Percentiles rank a stretch among this genome's conserved stretches.
Evolutionary conservation across 92 coral and sea anemone species (phyloP).

Genomic region (Palythoa heliodiscus): DNA sequence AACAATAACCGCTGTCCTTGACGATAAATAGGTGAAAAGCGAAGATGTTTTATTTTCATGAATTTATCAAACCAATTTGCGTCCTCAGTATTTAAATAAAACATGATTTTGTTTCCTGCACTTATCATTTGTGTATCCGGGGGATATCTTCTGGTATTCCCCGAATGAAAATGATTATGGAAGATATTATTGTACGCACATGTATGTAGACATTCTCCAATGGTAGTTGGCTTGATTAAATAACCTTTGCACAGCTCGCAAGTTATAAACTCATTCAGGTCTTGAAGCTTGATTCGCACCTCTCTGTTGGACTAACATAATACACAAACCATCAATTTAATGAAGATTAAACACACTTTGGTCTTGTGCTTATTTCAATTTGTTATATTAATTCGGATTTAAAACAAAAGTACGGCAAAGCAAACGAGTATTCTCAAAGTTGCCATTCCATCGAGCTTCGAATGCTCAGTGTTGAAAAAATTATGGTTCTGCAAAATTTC

Average conservation of each 20-base stretch:
- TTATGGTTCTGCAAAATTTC: background rate
- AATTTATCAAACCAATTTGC: constrained; percentile 31
- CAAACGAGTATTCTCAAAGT: background rate
- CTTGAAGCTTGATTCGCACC: constrained; percentile 86
- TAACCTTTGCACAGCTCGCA: constrained; percentile 95
- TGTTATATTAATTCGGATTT: constrained; percentile 6
- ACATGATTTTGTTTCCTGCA: constrained; percentile 44
- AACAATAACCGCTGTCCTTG: constrained; percentile 24
- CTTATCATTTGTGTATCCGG: constrained; percentile 47
- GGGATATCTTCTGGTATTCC: constrained; percentile 47
- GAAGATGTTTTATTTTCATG: constrained; percentile 26
- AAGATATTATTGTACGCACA: constrained; percentile 71
- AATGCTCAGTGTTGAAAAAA: constrained; percentile 11
- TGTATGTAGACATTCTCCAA: constrained; percentile 98
- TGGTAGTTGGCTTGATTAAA: constrained; percentile 95
- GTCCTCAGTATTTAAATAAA: constrained; percentile 24
- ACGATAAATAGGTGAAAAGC: constrained; percentile 6
- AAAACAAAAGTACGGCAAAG: background rate
- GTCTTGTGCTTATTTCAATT: constrained; percentile 13
- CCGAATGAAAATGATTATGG: constrained; percentile 7
- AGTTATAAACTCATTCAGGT: constrained; percentile 82
- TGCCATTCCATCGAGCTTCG: constrained; percentile 10
- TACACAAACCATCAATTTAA: constrained; percentile 52
- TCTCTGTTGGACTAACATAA: constrained; percentile 91
- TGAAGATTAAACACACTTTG: constrained; percentile 43